Evolutionary conservation across 2,113 vertebrate genomes (phyloP).

Genomic region (Xiphophorus hellerii): DNA sequence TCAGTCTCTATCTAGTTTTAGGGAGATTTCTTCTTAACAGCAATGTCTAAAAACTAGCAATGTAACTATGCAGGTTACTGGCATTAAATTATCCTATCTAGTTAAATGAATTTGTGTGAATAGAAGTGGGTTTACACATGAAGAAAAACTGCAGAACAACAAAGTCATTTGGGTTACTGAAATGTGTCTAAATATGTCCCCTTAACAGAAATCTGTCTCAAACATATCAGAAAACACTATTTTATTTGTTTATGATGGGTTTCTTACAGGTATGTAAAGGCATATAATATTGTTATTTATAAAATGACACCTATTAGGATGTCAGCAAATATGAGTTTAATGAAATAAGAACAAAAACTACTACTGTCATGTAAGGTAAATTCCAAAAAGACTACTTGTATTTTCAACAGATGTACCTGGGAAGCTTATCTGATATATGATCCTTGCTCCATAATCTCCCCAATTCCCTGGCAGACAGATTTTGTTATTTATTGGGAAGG

Average conservation of each 20-base stretch:
- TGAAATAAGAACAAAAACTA: no score
- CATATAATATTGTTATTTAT: no score
- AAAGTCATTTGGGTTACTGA: constrained; percentile 46
- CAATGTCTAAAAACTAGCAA: constrained; percentile 1
- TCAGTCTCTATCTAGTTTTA: no score
- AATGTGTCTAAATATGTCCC: constrained; percentile 23
- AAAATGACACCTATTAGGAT: no score
- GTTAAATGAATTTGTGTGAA: constrained; percentile 14
- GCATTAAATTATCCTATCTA: constrained; percentile 12
- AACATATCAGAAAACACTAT: no score
- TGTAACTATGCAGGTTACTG: constrained; percentile 38
- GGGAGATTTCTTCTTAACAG: background rate
- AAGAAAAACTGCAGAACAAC: constrained; percentile 22
- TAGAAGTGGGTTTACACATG: constrained; percentile 10
- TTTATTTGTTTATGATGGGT: no score
- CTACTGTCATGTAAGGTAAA: no score
- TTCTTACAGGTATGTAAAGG: no score
- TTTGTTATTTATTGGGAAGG: constrained; percentile 19
- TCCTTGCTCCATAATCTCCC: background rate
- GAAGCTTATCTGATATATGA: constrained; percentile 6
- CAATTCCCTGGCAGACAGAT: constrained; percentile 9
- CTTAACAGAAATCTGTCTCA: no score
- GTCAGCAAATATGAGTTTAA: no score
- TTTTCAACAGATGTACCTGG: background rate
- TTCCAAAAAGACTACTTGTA: no score